These are phyloP conservation scores for Dufourea novaeangliae DNA, from an alignment of 1,140 invertebrate species.

Conservation along the genomic window DNA sequence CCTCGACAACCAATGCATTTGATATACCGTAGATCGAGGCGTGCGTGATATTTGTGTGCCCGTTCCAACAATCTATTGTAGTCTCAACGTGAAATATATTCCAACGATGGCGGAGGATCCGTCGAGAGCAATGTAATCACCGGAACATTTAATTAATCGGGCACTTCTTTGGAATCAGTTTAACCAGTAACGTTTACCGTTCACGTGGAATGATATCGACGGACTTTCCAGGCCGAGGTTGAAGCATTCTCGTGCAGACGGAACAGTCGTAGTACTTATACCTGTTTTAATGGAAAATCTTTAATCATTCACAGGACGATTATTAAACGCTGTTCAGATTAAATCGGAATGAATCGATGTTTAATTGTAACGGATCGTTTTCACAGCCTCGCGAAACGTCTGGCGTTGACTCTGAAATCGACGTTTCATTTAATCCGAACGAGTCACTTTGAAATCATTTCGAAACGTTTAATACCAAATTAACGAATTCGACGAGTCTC, in stretches of 20 bases:
- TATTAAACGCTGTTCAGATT: constrained; percentile 3
- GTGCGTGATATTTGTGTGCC: background rate
- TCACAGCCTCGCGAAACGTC: background rate
- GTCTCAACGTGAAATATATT: background rate
- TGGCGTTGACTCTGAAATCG: background rate
- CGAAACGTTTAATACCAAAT: background rate
- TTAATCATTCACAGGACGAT: background rate
- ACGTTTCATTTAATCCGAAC: background rate
- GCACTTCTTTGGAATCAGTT: background rate
- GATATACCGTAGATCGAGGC: background rate
- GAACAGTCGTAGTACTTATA: background rate
- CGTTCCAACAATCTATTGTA: too few relatives aligned
- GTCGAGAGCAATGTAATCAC: background rate
- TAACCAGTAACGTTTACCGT: background rate
- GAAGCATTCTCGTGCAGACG: background rate
- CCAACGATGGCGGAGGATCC: too few relatives aligned
- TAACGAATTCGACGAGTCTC: background rate
- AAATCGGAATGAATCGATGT: background rate
- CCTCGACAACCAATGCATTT: background rate
- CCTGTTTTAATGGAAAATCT: constrained; percentile 3
- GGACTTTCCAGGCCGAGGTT: background rate
- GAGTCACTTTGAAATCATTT: background rate
- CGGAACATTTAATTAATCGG: constrained; percentile 24
- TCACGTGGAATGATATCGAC: background rate
- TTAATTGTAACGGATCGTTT: constrained; percentile 30